Conservation (phyloP, 2,797 vertebrate genomes). For the Cyprinodon diabolis region DNA sequence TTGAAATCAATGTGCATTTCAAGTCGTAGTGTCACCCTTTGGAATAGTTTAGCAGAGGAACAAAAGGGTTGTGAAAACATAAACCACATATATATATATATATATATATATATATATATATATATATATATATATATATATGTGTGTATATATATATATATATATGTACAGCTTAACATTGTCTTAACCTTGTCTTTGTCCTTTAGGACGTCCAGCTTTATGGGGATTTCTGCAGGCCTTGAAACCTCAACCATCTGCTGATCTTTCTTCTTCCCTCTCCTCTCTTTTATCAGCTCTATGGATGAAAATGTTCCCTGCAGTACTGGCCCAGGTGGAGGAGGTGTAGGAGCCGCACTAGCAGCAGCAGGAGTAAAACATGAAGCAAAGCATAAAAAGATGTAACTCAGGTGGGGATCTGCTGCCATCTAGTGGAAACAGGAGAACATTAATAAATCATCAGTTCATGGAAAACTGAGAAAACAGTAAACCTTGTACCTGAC, state of each 20-base stretch:
- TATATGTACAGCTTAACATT: background rate
- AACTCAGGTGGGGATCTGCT: slow-evolving; percentile 19
- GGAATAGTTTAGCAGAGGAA: too few species aligned
- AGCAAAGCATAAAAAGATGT: background rate
- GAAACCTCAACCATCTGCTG: slow-evolving; percentile 66
- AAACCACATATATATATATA: too few species aligned
- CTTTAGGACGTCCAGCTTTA: slow-evolving; percentile 96
- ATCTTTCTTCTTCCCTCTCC: slow-evolving; percentile 80
- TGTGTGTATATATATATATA: background rate
- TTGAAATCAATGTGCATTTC: background rate
- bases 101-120: too few species aligned
- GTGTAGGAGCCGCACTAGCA: slow-evolving; percentile 50
- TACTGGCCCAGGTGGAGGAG: slow-evolving; percentile 56
- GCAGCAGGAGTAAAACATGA: slow-evolving; percentile 51
- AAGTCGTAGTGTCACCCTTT: too few species aligned
- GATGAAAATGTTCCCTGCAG: slow-evolving; percentile 82
- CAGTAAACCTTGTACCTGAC: slow-evolving; percentile 48
- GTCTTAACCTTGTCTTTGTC: slow-evolving; percentile 90
- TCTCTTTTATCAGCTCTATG: slow-evolving; percentile 91
- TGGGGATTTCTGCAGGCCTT: slow-evolving; percentile 87
- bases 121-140: too few species aligned
- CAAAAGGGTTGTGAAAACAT: too few species aligned
- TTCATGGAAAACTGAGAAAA: background rate
- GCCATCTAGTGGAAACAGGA: slow-evolving; percentile 58
- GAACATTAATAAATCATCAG: background rate